These are phyloP conservation scores for Zootermopsis nevadensis DNA, from an alignment of 2,888 invertebrate genomes.

Conservation along the genomic window DNA sequence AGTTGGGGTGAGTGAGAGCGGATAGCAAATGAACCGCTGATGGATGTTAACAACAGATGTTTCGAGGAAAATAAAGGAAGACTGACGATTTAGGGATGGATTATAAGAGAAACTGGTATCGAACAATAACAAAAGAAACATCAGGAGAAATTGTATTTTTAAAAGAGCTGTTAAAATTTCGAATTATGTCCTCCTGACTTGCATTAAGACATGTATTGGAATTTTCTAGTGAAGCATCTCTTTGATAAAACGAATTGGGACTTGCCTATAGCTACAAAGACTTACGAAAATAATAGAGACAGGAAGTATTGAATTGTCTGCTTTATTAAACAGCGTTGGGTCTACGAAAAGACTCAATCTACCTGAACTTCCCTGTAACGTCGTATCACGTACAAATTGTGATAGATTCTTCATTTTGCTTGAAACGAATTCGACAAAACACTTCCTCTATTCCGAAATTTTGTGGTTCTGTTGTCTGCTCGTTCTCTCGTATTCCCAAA, in stretches of 20 bases:
- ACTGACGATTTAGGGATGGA: not conserved
- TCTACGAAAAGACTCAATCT: too few relatives aligned
- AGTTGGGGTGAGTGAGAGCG: not conserved
- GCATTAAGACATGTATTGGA: not conserved
- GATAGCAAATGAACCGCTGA: constrained; percentile 26
- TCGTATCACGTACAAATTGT: too few relatives aligned
- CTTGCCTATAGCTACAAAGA: too few relatives aligned
- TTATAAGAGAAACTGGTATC: constrained; percentile 4
- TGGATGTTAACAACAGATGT: constrained; percentile 29
- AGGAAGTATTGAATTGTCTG: not conserved
- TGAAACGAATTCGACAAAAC: too few relatives aligned
- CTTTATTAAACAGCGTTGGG: not conserved
- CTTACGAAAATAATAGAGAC: too few relatives aligned
- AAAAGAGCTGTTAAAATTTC: constrained; percentile 2
- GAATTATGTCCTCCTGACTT: not conserved
- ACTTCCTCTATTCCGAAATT: too few relatives aligned
- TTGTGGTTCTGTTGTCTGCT: too few relatives aligned
- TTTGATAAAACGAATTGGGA: not conserved
- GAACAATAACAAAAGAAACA: constrained; percentile 8
- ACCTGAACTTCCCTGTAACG: too few relatives aligned
- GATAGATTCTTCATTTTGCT: too few relatives aligned
- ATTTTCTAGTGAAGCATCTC: not conserved
- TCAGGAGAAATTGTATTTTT: constrained; percentile 6
- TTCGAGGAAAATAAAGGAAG: not conserved
- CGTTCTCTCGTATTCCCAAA: too few relatives aligned